Conservation (phyloP, 1,140 invertebrate species). For the Sycophaga agraensis region DNA sequence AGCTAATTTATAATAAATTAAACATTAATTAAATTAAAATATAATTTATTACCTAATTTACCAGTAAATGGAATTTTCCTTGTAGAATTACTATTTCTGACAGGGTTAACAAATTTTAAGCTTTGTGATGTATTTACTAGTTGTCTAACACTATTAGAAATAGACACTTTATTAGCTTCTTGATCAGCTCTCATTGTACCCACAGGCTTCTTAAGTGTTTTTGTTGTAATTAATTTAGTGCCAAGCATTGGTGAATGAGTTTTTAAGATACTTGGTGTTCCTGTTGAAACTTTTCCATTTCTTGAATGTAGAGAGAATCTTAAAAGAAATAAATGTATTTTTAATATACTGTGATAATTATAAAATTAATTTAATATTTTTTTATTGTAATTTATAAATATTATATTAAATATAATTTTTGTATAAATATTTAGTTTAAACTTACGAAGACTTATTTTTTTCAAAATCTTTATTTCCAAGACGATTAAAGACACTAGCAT, state of each 20-base stretch:
- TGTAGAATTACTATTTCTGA: constrained; percentile 11
- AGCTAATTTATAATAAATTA: background rate
- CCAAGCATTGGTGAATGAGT: constrained; percentile 23
- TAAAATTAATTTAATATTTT: too few relatives aligned
- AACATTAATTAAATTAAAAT: background rate
- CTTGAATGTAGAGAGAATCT: too few relatives aligned
- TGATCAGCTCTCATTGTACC: constrained; percentile 57
- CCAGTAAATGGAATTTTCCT: constrained; percentile 35
- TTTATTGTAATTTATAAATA: too few relatives aligned
- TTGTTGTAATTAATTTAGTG: constrained; percentile 35
- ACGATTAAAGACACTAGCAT: constrained; percentile 51
- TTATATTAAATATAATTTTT: background rate
- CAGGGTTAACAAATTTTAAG: background rate
- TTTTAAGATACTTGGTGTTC: constrained; percentile 47
- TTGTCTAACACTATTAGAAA: constrained; percentile 38
- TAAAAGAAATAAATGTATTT: background rate
- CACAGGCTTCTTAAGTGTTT: constrained; percentile 29
- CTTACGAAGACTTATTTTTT: constrained; percentile 1
- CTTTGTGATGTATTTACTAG: constrained; percentile 41
- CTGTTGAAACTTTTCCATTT: constrained; percentile 36
- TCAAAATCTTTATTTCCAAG: constrained; percentile 48
- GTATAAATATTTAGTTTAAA: background rate
- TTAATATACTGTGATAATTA: too few relatives aligned
- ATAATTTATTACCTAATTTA: constrained; percentile 46
- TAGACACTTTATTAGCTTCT: constrained; percentile 44